Conservation (phyloP, 2,797 vertebrate genomes). For the Pogoniulus pusillus region DNA sequence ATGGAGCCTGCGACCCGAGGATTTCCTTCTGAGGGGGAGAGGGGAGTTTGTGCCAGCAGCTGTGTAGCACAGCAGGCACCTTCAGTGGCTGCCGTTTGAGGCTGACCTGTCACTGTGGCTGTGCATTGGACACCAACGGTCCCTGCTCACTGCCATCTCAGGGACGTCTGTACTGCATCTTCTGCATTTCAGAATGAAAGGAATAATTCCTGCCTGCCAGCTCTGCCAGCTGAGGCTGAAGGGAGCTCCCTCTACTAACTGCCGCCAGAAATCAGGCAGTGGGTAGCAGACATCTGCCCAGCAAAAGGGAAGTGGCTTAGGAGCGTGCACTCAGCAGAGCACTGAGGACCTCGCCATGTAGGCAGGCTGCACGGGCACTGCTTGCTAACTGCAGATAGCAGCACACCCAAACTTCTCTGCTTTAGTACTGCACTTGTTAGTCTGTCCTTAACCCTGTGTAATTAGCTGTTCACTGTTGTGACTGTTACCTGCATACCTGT, state of each 20-base stretch:
- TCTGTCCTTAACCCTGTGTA: background rate
- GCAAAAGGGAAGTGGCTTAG: background rate
- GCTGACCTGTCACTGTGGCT: background rate
- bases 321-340: rapidly evolving
- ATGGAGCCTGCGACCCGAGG: background rate
- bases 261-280: rapidly evolving
- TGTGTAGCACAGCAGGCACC: background rate
- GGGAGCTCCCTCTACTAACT: background rate
- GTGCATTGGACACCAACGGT: background rate
- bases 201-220: rapidly evolving
- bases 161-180: background rate
- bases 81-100: background rate
- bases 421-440: background rate
- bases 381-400: background rate
- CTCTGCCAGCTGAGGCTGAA: background rate
- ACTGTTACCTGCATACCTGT: background rate
- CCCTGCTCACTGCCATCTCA: background rate
- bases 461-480: background rate
- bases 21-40: background rate
- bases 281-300: rapidly evolving
- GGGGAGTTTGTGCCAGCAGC: background rate
- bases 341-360: rapidly evolving
- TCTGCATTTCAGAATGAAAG: background rate
- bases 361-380: background rate
- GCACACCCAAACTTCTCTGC: background rate